These are phyloP conservation scores for Mya arenaria DNA, from an alignment of 1,140 invertebrate species.

Conservation along the genomic window DNA sequence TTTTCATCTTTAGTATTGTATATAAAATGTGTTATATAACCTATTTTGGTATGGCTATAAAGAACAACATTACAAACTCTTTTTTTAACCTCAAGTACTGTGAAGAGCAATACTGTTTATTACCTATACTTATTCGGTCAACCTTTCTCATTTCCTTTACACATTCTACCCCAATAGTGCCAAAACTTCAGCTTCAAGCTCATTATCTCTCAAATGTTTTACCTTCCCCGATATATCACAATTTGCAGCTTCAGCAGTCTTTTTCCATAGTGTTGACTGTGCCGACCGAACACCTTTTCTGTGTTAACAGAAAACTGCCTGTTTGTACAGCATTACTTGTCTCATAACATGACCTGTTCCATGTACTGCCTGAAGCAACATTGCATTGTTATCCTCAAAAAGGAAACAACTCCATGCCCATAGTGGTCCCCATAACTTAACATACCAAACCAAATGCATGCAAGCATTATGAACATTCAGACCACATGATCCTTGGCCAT, in stretches of 20 bases:
- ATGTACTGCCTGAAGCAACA: slow-evolving; percentile 4
- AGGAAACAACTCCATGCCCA: slow-evolving; percentile 45
- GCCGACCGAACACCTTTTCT: no score
- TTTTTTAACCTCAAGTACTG: slow-evolving; percentile 4
- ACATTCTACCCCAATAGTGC: not conserved
- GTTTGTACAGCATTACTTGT: slow-evolving; percentile 17
- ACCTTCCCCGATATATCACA: not conserved
- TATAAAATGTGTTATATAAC: not conserved
- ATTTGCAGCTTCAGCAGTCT: not conserved
- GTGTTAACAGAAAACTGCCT: no score
- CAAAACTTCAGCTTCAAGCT: not conserved
- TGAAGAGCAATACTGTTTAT: not conserved
- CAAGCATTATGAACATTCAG: slow-evolving; percentile 23
- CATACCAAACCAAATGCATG: not conserved
- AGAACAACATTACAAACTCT: slow-evolving; percentile 1
- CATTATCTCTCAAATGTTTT: not conserved
- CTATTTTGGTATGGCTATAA: not conserved
- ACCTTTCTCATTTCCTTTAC: not conserved
- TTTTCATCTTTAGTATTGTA: not conserved
- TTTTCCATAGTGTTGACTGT: slow-evolving; percentile 6
- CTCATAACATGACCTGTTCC: slow-evolving; percentile 25
- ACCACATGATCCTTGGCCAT: slow-evolving; percentile 8
- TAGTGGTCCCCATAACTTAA: slow-evolving; percentile 12
- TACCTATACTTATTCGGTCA: not conserved
- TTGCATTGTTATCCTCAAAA: slow-evolving; percentile 30